These are phyloP conservation scores for Drosophila busckii DNA, from an alignment of 1,140 invertebrate species.

Conservation along the genomic window DNA sequence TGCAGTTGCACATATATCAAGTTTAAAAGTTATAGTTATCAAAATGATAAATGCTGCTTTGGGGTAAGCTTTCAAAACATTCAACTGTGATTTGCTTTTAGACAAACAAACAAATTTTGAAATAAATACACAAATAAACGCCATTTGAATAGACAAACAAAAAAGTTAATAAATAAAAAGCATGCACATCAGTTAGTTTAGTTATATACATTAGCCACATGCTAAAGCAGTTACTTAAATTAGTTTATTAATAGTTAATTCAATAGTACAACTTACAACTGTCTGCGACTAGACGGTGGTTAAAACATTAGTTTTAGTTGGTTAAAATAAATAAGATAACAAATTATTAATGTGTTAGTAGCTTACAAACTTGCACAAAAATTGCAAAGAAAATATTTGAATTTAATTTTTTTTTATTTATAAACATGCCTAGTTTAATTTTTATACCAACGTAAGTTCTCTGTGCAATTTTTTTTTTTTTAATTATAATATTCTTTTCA, in stretches of 20 bases:
- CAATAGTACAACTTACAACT: slow-evolving; percentile 60
- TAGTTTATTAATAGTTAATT: too few species aligned
- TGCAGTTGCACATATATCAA: slow-evolving; percentile 21
- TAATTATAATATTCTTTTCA: slow-evolving; percentile 2
- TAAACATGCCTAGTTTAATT: background rate
- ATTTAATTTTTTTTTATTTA: background rate
- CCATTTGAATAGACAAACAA: slow-evolving; percentile 5
- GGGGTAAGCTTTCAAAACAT: slow-evolving; percentile 46
- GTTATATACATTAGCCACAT: slow-evolving; percentile 19
- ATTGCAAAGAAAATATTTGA: slow-evolving; percentile 19
- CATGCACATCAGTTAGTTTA: slow-evolving; percentile 29
- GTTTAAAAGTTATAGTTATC: slow-evolving; percentile 34
- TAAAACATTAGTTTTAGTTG: slow-evolving; percentile 15
- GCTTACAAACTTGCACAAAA: background rate
- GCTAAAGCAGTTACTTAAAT: slow-evolving; percentile 26
- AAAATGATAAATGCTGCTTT: slow-evolving; percentile 43
- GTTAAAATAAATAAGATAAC: slow-evolving; percentile 28
- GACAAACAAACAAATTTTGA: slow-evolving; percentile 29
- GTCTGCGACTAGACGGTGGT: slow-evolving; percentile 53
- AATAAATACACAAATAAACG: slow-evolving; percentile 23
- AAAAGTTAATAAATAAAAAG: background rate
- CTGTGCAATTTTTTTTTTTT: slow-evolving; percentile 28
- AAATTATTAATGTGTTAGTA: background rate
- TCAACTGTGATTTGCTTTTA: slow-evolving; percentile 70
- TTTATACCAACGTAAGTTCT: slow-evolving; percentile 1